These are phyloP conservation scores for Bacillus rossius DNA, from an alignment of 1,140 invertebrate species.

Conservation along the genomic window DNA sequence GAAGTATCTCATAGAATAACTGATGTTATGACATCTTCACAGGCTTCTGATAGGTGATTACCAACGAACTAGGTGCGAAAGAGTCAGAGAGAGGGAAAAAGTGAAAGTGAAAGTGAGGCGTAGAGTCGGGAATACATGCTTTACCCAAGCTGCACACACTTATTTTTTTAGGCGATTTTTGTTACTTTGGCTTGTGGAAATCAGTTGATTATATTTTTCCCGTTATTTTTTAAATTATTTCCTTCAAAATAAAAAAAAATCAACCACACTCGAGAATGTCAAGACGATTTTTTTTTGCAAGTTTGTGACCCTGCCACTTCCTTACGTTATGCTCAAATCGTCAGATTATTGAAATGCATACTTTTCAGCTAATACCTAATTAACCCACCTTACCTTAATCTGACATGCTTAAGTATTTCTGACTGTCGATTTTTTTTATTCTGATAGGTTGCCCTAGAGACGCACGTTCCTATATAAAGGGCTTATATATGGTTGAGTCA, in stretches of 20 bases:
- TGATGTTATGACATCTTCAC: no score
- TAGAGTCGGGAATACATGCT: no score
- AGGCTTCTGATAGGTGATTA: no score
- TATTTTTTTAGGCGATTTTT: no score
- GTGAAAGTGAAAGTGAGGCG: no score
- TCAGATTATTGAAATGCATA: conserved; percentile 1
- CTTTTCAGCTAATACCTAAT: conserved; percentile 2
- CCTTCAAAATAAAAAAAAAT: background rate
- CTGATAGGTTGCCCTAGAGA: background rate
- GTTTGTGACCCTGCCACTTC: background rate
- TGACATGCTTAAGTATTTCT: background rate
- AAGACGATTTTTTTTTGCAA: background rate
- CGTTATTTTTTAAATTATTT: no score
- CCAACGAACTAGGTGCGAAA: no score
- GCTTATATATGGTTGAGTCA: conserved; percentile 1
- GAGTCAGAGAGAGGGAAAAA: no score
- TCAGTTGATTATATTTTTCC: no score
- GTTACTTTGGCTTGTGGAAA: no score
- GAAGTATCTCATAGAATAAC: no score
- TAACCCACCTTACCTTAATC: background rate
- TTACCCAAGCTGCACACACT: no score
- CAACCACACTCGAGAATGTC: background rate
- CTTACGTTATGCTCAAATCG: background rate
- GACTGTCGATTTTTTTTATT: conserved; percentile 1
- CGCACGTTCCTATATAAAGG: background rate